These are phyloP conservation scores for Platichthys flesus DNA, from an alignment of 2,113 vertebrate genomes.

Conservation along the genomic window DNA sequence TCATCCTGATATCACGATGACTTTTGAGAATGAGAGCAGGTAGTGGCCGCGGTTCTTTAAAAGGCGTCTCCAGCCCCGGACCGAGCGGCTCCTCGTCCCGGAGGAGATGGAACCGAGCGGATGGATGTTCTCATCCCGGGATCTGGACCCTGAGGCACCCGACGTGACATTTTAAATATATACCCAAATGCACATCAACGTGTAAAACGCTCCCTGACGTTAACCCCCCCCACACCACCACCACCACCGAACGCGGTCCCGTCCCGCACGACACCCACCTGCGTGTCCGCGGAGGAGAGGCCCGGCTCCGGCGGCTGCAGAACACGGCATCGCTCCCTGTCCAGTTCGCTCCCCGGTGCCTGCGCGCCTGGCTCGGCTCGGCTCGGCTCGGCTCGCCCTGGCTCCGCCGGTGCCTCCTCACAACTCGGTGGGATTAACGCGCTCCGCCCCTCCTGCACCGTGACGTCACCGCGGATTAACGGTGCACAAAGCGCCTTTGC, in stretches of 20 bases:
- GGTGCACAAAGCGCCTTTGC: slow-evolving; percentile 74
- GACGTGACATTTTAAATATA: background rate
- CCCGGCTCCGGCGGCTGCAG: slow-evolving; percentile 49
- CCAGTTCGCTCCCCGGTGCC: slow-evolving; percentile 5
- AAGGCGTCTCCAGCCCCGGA: no score
- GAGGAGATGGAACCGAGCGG: no score
- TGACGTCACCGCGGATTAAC: slow-evolving; percentile 84
- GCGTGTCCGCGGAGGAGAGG: slow-evolving; percentile 61
- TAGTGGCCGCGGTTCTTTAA: no score
- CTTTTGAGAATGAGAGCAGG: no score
- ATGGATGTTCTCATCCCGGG: no score
- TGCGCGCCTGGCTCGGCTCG: slow-evolving; percentile 10
- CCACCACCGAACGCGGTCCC: background rate
- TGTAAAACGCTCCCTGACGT: no score
- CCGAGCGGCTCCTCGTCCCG: no score
- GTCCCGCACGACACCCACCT: slow-evolving; percentile 60
- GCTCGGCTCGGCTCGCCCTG: slow-evolving; percentile 12
- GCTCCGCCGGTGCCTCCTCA: slow-evolving; percentile 46
- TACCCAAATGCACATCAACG: background rate
- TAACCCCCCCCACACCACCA: no score
- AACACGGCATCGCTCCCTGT: background rate
- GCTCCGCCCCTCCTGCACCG: slow-evolving; percentile 70
- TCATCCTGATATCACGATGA: background rate
- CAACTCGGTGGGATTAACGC: slow-evolving; percentile 68
- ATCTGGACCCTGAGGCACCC: background rate